Base-by-base conservation (phyloP, 92 coral and sea anemone species). In the Zoanthus sociatus region DNA sequence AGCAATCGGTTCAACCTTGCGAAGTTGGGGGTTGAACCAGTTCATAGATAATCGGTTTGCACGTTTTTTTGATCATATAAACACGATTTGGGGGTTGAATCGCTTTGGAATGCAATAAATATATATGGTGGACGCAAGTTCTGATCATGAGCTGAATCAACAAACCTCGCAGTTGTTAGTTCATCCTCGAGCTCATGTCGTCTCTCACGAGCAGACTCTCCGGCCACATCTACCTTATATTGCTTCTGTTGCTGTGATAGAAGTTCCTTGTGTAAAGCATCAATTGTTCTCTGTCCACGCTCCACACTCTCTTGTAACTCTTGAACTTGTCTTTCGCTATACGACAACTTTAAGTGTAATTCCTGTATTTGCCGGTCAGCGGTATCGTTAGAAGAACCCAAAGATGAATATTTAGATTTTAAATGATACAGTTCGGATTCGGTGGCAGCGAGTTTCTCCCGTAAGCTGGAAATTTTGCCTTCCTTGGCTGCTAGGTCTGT, bases 401-500 rank as follows among this genome's bases (percentile, higher is more conserved):
- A 73, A 32, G 89, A 78, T 73, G 88, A 70, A 17, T 79, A 71
- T 79, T 75, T 84, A 18, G 92, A 73, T 73, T 77, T 94, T 63
- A 92, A 77, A 30, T 77, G 75, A 16, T 88, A 89, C 30, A 91
- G 83, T 60, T 97, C 98, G 32, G 83, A 69, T 82, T 93, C 97
- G 37, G 91, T 85, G 13, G 87, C 84, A 7, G 81, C 88, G 88
- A 97, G 83, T 87, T 90, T 97, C 82, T 92, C 98, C 14, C 99
- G 94, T 51, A 97, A 90, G 79, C 93, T 91, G 75, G 89, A 86
- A 79, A 97, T 88, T 17, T 90, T 79, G 77, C 45, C 89, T 18
- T 97, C 96, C 78, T 97, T 97, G 58, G 98, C 88, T 37, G 83
- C 87, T 32, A 89, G 88, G 68, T 95, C 98, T 42, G 91, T 87